Base-by-base conservation (phyloP, 2,888 invertebrate genomes). In the Elmis aenea region DNA sequence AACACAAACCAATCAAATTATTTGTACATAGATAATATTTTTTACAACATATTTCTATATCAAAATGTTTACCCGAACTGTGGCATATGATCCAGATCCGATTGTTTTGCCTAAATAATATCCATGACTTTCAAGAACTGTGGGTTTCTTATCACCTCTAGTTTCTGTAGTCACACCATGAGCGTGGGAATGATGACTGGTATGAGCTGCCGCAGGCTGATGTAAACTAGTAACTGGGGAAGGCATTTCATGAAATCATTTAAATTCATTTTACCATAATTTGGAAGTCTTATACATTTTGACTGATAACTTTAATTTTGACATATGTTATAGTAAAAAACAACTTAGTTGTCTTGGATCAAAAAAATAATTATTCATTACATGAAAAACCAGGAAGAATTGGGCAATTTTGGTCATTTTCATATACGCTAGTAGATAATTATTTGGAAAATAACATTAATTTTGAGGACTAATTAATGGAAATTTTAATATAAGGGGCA, bases 41-140 rank as follows among this genome's bases (percentile, higher is more conserved):
- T 23, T 18, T 18, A 18, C 18, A 18, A 24, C 8, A 29, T 36
- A 11, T 16, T 33, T n/a, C 6, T 13, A 26, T 18, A 31, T 12
- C 13, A 28, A 26, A 18, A 27, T 33, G 48, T 35, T 37, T 69
- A 83, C 82, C 73, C 85, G 83, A 5, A 88, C 87, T 30, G 83
- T 85, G 24, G 87, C 86, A 67, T 86, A 88, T 21, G 85, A 85
- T 11, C 88, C 88, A n/a, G 79, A 77, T 3, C 87, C 87, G 50
- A 88, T 84, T 3, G 81, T 81, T 59, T 81, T 79, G 10, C 85
- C 85, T 34, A 87, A 67, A 32, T 73, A 72, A 54, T 86, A 86
- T 44, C 87, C 87, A 63, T 86, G 85, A 13, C 79, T 76, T 67
- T 86, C 84, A 18, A 88, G 73, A 26, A 86, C 83, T 48, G 73